A percentile compares a stretch with the other conserved stretches of the same genome.
Evolutionary conservation across 1,140 invertebrate species (phyloP).

Genomic region (Papilio dardanus): DNA sequence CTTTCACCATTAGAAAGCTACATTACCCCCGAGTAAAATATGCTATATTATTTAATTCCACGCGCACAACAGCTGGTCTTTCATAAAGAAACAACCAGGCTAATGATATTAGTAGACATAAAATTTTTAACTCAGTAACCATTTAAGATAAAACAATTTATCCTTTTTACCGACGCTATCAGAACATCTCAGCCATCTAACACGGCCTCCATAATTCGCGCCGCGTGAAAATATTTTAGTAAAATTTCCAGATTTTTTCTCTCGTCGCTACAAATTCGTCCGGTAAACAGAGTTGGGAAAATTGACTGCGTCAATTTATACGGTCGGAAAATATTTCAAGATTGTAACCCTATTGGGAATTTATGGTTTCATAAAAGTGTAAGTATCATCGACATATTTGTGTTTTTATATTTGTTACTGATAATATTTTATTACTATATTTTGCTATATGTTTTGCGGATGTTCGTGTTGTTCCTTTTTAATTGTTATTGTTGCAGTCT

Average conservation of each 20-base stretch:
- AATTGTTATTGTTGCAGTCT: no score
- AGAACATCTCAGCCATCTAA: conserved; percentile 26
- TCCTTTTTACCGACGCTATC: conserved; percentile 23
- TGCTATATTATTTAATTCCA: no score
- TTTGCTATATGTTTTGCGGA: no score
- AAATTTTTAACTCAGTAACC: neutral
- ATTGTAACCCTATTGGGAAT: neutral
- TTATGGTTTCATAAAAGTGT: neutral
- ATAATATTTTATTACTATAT: no score
- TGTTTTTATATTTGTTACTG: neutral
- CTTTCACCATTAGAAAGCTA: no score
- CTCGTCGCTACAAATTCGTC: conserved; percentile 36
- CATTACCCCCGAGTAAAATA: no score
- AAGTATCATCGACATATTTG: neutral
- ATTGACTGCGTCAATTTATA: conserved; percentile 38
- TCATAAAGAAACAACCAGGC: neutral
- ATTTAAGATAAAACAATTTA: conserved; percentile 6
- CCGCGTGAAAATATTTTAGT: conserved; percentile 32
- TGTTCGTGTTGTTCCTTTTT: no score
- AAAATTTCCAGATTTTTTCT: conserved; percentile 35
- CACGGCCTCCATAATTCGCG: conserved; percentile 38
- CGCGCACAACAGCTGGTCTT: no score
- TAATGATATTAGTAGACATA: neutral
- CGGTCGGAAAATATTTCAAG: conserved; percentile 9
- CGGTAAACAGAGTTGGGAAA: conserved; percentile 33